Conservation (phyloP, 2,797 vertebrate species). For the Amblyraja radiata region DNA sequence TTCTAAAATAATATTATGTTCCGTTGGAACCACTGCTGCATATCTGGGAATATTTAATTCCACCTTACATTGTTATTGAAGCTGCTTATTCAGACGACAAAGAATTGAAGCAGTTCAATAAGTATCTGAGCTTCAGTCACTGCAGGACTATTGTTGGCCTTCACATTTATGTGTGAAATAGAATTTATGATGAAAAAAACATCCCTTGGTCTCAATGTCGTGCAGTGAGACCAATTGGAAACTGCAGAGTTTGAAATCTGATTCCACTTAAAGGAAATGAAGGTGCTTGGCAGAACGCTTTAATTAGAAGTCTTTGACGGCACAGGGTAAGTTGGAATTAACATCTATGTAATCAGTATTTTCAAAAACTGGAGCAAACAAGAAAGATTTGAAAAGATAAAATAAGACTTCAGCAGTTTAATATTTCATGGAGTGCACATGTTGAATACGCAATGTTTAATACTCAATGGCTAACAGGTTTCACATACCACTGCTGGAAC, state of each 20-base stretch:
- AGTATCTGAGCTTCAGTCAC: neutral
- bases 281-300: neutral
- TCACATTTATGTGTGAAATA: neutral
- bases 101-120: neutral
- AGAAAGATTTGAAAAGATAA: neutral
- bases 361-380: slow-evolving; percentile 8
- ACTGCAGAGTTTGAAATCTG: neutral
- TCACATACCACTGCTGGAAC: slow-evolving; percentile 27
- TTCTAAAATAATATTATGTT: slow-evolving; percentile 23
- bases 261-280: neutral
- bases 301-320: neutral
- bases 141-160: neutral
- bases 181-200: neutral
- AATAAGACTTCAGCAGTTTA: neutral
- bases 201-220: too few species aligned
- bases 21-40: neutral
- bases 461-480: slow-evolving; percentile 27
- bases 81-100: neutral
- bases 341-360: neutral
- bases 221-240: slow-evolving; percentile 8
- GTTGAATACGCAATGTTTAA: neutral
- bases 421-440: neutral
- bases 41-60: neutral
- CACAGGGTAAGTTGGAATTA: neutral
- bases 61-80: neutral